Base-by-base conservation (phyloP, 2,888 invertebrate genomes). In the Lithodes maja region DNA sequence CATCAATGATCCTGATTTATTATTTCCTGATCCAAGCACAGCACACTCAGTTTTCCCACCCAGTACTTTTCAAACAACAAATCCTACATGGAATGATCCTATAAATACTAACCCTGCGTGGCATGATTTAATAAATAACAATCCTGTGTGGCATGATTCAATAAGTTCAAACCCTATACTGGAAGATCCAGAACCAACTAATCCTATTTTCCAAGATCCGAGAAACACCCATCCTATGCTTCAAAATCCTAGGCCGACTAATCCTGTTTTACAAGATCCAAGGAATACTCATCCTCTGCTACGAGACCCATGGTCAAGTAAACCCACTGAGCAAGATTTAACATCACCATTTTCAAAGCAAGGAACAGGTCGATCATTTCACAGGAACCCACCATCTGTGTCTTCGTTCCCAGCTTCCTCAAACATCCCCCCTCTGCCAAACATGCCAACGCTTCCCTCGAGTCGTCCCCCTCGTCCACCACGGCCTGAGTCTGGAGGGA, bases 381-480 rank as follows among this genome's bases (percentile, higher is more conserved):
- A 80, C 49, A 54, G 52, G 5, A 54, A 9, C 12, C 15, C 2
- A n/a, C 74, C 74, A 12, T 33, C 33, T 33, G 79, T 15, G 17
- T 7, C 52, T 74, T 15, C 33, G 15, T 50, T 12, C 33, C 33
- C 53, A 9, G 7, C 69, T 5, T 17, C 88, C 1, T 2, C 69
- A 15, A 88, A 81, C 53, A 55, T 88, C 9, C 84, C 88, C 17
- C 74, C 88, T 3, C 53, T 53, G 53, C 88, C 85, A 15, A 74
- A 54, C 75, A 54, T 86, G 12, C 83, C 83, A 49, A n/a, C 12
- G 50, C 55, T 53, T 1, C 80, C 78, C 7, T 12, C 84, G 15
- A 52, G 3, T n/a, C 80, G 86, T 5, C 81, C 88, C 61, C 84
- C 79, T 74, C 87, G 82, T 12, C 88, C 79, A 12, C 79, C 83